A percentile compares a stretch with the other conserved stretches of the same genome.
phyloP scores from a whole-genome alignment of 2,888 invertebrate species.

The Spialia ferax region DNA sequence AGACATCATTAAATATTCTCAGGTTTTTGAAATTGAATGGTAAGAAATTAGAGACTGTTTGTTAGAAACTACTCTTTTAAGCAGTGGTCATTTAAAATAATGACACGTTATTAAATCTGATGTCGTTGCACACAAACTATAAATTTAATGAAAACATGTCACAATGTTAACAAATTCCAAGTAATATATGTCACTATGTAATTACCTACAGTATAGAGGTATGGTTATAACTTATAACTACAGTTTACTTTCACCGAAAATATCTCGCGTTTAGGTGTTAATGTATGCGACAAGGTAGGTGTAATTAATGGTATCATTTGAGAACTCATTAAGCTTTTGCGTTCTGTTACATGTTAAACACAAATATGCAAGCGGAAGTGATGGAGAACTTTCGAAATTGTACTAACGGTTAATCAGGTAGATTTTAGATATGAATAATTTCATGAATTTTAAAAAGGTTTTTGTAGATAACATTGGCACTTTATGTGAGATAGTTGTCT shows the following conservation, averaged over 20 bases:
- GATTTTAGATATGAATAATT: conserved; percentile 3
- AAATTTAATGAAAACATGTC: conserved; percentile 5
- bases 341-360: conserved; percentile 18
- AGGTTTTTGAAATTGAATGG: background rate
- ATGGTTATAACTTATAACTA: conserved; percentile 1
- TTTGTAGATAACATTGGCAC: background rate
- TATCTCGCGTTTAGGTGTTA: conserved; percentile 28
- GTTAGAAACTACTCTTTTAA: background rate
- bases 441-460: background rate
- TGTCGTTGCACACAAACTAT: background rate
- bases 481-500: background rate
- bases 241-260: conserved; percentile 34
- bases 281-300: conserved; percentile 23
- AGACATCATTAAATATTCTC: background rate
- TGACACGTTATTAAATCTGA: conserved; percentile 5
- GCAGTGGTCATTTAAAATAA: background rate
- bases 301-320: conserved; percentile 49
- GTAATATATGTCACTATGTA: conserved; percentile 19
- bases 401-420: conserved; percentile 42
- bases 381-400: conserved; percentile 7
- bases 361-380: conserved; percentile 25
- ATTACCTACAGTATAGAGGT: background rate
- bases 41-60: conserved; percentile 11
- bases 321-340: conserved; percentile 40
- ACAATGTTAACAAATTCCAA: conserved; percentile 3